phyloP scores from a whole-genome alignment of 35 echinoderm and acorn worm genomes.

The Strongylocentrotus purpuratus region DNA sequence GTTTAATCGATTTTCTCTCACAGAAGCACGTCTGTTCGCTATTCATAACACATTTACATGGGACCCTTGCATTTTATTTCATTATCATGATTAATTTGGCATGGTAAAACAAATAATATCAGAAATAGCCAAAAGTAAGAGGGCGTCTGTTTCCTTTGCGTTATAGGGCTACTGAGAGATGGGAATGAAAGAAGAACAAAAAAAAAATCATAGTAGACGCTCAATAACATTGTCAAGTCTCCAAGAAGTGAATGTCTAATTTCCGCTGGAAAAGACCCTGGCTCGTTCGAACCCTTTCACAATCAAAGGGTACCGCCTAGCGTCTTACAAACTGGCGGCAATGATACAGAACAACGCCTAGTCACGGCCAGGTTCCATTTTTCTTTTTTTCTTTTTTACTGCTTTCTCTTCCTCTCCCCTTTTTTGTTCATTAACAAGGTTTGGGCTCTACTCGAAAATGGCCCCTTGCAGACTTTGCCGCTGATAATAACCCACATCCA shows the following conservation, averaged over 20 bases:
- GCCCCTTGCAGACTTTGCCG: neutral
- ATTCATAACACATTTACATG: neutral
- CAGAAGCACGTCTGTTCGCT: neutral
- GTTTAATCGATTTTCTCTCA: neutral
- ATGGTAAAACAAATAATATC: neutral
- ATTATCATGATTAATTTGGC: neutral
- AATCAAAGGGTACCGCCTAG: neutral
- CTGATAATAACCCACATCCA: slow-evolving; percentile 10
- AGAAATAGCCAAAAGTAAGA: neutral
- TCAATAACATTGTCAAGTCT: neutral
- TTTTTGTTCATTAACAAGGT: neutral
- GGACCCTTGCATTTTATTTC: neutral
- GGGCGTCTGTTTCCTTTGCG: neutral
- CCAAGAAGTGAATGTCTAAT: neutral
- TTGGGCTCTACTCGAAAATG: neutral
- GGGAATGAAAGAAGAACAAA: neutral
- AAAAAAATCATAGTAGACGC: neutral
- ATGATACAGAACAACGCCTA: too few species aligned
- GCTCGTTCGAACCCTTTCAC: neutral
- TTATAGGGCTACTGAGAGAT: neutral
- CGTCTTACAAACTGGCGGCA: neutral
- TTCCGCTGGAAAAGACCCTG: neutral
- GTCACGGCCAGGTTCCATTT: too few species aligned
- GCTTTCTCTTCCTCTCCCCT: neutral
- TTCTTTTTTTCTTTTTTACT: neutral